A percentile compares a stretch with the other conserved stretches of the same genome.
Conservation (phyloP, 2,797 vertebrate species). For the Aselliscus stoliczkanus region DNA sequence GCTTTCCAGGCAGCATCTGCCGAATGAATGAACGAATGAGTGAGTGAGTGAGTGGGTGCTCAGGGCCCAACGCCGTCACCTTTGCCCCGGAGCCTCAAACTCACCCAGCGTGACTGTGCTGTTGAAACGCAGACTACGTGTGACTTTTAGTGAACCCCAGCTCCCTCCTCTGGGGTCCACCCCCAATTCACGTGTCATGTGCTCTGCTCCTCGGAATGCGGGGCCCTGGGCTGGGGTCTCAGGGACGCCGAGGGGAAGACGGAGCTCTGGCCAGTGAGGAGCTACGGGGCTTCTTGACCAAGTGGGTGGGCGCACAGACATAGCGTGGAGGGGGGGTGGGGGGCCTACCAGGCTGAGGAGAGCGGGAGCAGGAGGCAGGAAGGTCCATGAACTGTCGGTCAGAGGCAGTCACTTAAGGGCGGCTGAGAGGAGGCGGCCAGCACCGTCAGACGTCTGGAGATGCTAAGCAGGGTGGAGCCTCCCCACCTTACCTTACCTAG, state of each 20-base stretch:
- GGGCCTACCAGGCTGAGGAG: accelerated
- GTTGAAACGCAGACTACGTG: accelerated
- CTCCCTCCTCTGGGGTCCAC: background rate
- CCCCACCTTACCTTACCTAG: accelerated
- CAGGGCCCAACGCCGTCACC: background rate
- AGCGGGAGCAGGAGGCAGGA: background rate
- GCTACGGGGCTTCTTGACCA: background rate
- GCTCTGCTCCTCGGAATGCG: accelerated
- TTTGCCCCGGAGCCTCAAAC: background rate
- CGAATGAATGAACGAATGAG: background rate
- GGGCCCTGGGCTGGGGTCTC: background rate
- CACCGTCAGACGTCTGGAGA: background rate
- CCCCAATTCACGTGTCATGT: accelerated
- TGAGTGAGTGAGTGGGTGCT: no score
- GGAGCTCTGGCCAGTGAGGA: background rate
- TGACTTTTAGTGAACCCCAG: background rate
- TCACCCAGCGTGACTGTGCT: background rate
- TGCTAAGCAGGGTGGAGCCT: accelerated
- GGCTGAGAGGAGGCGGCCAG: background rate
- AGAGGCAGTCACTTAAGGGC: no score
- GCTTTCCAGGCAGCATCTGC: no score
- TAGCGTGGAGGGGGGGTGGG: accelerated
- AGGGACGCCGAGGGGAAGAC: accelerated
- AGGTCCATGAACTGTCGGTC: accelerated
- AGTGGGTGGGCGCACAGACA: accelerated